These are phyloP conservation scores for Eucidaris tribuloides DNA, from an alignment of 35 echinoderm and acorn worm species.

Conservation along the genomic window DNA sequence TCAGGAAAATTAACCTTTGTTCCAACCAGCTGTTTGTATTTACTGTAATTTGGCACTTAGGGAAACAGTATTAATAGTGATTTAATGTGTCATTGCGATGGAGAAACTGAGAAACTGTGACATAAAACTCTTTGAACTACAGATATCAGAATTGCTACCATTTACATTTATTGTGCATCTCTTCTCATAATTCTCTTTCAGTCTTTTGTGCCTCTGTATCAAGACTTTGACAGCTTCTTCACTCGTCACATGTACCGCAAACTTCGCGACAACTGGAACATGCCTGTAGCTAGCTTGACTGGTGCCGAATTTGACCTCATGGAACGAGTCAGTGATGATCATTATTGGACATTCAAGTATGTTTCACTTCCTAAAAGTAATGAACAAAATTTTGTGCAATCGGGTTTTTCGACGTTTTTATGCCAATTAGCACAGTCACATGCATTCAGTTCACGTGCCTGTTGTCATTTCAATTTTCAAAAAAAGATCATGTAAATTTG, in stretches of 20 bases:
- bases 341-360: conserved; percentile 91
- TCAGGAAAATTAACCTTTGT: too few species aligned
- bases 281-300: conserved; percentile 60
- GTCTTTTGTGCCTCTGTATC: conserved; percentile 86
- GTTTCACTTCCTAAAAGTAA: background rate
- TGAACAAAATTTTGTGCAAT: background rate
- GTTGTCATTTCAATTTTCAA: background rate
- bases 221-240: conserved; percentile 96
- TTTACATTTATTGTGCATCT: too few species aligned
- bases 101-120: too few species aligned
- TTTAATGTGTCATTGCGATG: too few species aligned
- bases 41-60: too few species aligned
- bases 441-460: background rate
- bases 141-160: too few species aligned
- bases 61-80: too few species aligned
- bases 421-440: background rate
- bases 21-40: too few species aligned
- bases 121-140: too few species aligned
- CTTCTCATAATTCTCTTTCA: conserved; percentile 55
- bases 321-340: conserved; percentile 65
- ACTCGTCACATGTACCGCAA: conserved; percentile 84
- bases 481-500: background rate
- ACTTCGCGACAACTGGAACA: conserved; percentile 71
- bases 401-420: background rate
- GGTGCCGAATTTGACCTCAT: conserved; percentile 72